Evolutionary conservation across 2,888 invertebrate species (phyloP), one percentile per base, ranked within the genome.

Genomic region (Pelosia muscerda): DNA sequence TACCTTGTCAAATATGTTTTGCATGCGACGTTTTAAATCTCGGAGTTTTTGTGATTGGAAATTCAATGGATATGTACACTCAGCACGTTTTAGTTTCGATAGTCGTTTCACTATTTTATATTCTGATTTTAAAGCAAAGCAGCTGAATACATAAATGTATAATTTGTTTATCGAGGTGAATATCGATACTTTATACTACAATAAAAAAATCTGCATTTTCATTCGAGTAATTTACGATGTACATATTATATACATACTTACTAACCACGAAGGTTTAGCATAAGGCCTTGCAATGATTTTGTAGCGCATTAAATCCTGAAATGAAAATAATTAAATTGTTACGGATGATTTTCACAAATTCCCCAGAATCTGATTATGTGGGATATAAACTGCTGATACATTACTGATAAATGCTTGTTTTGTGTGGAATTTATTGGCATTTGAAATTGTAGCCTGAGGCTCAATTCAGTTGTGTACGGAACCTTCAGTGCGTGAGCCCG

Each of bases 111-210:
- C n/a, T 49, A 49, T 49, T n/a, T 49, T 49, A 42, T 49, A 49
- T 49, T n/a, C 49, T 9, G 49, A n/a, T 49, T 49, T 49, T 49
- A 49, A 49, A 49, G n/a, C 9, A 9, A n/a, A 49, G 49, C 49
- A n/a, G 49, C n/a, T n/a, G n/a, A 49, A n/a, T n/a, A 49, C 2
- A 15, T 1, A 34, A 13, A 49, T 49, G n/a, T n/a, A n/a, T n/a
- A 49, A 49, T 49, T 49, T 49, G n/a, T n/a, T 49, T 49, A 9
- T 49, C n/a, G 49, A 49, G 49, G 49, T 49, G n/a, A n/a, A 49
- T 49, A 49, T 49, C 49, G 49, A 2, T 8, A 49, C n/a, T n/a
- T 49, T 9, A 49, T n/a, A 49, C 4, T 5, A 19, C n/a, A 49
- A 19, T 49, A 19, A 49, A 2, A 49, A 49, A 49, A 49, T 15